Base-by-base conservation (phyloP, 1,140 invertebrate genomes). In the Ceratina australensis region DNA sequence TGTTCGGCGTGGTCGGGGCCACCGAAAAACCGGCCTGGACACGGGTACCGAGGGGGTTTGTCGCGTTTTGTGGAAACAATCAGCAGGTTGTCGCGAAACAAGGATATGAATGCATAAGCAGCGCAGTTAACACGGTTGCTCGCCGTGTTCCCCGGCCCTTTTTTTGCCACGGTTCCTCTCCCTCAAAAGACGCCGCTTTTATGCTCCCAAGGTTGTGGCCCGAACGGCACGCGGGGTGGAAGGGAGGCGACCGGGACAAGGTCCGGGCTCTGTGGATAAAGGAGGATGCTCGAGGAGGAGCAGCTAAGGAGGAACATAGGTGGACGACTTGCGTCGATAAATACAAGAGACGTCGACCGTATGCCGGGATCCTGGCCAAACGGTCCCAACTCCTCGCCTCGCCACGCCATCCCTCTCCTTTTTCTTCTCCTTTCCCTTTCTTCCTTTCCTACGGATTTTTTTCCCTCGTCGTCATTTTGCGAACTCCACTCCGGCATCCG, bases 41-140 rank as follows among this genome's bases (percentile, higher is more conserved):
- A 76, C 81, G 68, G 69, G 49, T 78, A 84, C 82, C 82, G 84
- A 85, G 82, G 71, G 83, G 83, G 84, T 91, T 68, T 90, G 88
- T 90, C 86, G 87, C 86, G 86, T 90, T 91, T 89, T 91, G 89
- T 90, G 90, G 88, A 90, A 91, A 91, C 90, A 90, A 91, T 90
- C 90, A 90, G 85, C 83, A 82, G 84, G 82, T 83, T 86, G 85
- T 88, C 86, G 85, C 82, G 80, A 83, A 89, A 90, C 89, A 91
- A 87, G 90, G 87, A 90, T 91, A 91, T 91, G 90, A 91, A 91
- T 91, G 90, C 89, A 90, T 91, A 91, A 91, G 84, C 88, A 89
- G 86, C 78, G 84, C 87, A 87, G 88, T 89, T 90, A 90, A 90
- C 88, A 91, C 89, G 87, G 86, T 87, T 87, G 87, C 81, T 87